Evolutionary conservation across 2,113 vertebrate genomes (phyloP).

Genomic region (Poeciliopsis retropinna): DNA sequence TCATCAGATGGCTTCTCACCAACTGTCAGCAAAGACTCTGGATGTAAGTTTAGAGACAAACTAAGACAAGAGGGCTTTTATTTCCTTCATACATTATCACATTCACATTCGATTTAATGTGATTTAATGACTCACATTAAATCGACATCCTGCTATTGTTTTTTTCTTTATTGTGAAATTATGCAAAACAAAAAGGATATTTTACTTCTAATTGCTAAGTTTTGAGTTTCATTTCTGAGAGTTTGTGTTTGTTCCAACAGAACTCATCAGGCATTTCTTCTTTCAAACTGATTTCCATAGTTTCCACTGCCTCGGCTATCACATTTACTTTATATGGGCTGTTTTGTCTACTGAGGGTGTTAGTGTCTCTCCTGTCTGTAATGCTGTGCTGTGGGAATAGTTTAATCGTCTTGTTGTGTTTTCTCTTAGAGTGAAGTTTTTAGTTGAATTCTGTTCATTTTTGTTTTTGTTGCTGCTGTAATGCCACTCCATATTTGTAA

Average conservation of each 20-base stretch:
- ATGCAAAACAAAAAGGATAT: too few relatives aligned
- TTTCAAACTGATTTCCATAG: neutral
- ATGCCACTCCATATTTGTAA: neutral
- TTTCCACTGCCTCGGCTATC: neutral
- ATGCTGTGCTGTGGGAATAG: neutral
- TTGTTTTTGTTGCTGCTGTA: neutral
- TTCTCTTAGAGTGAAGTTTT: neutral
- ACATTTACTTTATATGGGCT: neutral
- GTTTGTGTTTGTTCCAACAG: neutral
- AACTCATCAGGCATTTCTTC: too few relatives aligned
- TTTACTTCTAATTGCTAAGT: neutral
- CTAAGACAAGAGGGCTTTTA: too few relatives aligned
- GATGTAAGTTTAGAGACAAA: slow-evolving; percentile 67
- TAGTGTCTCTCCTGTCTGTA: neutral
- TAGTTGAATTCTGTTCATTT: neutral
- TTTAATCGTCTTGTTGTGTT: neutral
- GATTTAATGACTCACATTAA: neutral
- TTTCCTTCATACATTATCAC: neutral
- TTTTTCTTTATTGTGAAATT: too few relatives aligned
- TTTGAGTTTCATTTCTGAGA: neutral
- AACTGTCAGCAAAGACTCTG: slow-evolving; percentile 65
- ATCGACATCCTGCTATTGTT: neutral
- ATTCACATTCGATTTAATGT: too few relatives aligned
- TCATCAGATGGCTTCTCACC: slow-evolving; percentile 73
- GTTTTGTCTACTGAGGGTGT: too few relatives aligned